A percentile compares a stretch with the other conserved stretches of the same genome.
These are phyloP conservation scores for Epirrita christyi DNA, from an alignment of 2,888 invertebrate genomes.

Conservation along the genomic window DNA sequence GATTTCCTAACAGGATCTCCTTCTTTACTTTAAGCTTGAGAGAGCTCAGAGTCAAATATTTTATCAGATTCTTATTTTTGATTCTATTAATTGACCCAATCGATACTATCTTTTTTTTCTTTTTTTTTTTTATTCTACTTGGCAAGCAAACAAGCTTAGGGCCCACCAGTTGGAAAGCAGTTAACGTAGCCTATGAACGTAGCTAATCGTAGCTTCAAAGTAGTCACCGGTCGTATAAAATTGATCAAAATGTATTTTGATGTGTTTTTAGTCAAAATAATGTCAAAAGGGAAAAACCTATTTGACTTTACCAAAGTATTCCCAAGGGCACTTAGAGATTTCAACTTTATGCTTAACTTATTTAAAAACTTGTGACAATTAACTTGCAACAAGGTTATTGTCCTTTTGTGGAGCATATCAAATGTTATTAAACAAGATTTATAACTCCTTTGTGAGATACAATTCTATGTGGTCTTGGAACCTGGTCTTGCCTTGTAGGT, in stretches of 20 bases:
- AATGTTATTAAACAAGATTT: slow-evolving; percentile 31
- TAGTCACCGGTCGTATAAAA: too few relatives aligned
- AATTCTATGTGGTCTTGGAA: slow-evolving; percentile 19
- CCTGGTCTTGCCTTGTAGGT: slow-evolving; percentile 35
- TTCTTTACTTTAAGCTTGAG: too few relatives aligned
- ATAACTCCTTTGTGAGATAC: slow-evolving; percentile 34
- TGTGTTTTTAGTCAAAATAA: neutral
- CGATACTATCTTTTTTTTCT: too few relatives aligned
- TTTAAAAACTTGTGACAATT: slow-evolving; percentile 17
- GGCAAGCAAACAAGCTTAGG: too few relatives aligned
- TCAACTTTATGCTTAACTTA: slow-evolving; percentile 4
- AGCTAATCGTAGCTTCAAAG: neutral
- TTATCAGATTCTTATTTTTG: neutral
- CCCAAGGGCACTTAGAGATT: slow-evolving; percentile 1
- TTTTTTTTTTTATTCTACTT: too few relatives aligned
- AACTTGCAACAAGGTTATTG: slow-evolving; percentile 32
- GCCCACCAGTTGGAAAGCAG: too few relatives aligned
- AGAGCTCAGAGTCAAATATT: too few relatives aligned
- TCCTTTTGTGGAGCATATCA: slow-evolving; percentile 26
- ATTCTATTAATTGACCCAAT: neutral
- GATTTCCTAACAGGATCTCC: too few relatives aligned
- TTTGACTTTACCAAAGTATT: slow-evolving; percentile 2
- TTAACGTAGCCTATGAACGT: too few relatives aligned
- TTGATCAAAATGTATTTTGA: neutral
- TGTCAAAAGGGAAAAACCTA: neutral